phyloP scores from a whole-genome alignment of 2,113 vertebrate genomes.

The Etheostoma cragini region DNA sequence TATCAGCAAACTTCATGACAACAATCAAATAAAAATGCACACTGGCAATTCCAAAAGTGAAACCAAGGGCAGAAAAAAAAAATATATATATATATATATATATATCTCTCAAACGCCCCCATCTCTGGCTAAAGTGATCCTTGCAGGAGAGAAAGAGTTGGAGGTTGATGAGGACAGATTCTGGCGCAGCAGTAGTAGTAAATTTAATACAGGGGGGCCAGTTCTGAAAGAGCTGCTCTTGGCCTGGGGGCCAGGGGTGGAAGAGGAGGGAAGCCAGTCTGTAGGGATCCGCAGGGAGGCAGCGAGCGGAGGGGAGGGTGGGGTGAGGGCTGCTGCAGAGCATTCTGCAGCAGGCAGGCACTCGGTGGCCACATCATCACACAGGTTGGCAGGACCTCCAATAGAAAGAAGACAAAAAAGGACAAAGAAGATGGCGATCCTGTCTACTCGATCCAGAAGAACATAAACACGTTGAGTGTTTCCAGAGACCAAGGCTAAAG shows the following conservation, averaged over 20 bases:
- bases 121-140: slow-evolving; percentile 83
- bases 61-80: slow-evolving; percentile 28
- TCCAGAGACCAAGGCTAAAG: slow-evolving; percentile 79
- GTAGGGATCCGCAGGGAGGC: slow-evolving; percentile 59
- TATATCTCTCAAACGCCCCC: slow-evolving; percentile 72
- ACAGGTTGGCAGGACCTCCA: slow-evolving; percentile 79
- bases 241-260: slow-evolving; percentile 52
- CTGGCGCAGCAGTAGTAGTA: slow-evolving; percentile 82
- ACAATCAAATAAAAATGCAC: slow-evolving; percentile 69
- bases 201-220: slow-evolving; percentile 75
- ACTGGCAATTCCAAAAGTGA: slow-evolving; percentile 75
- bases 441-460: slow-evolving; percentile 75
- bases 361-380: slow-evolving; percentile 84
- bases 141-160: slow-evolving; percentile 78
- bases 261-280: slow-evolving; percentile 58
- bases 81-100: too few species aligned
- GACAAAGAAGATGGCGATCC: slow-evolving; percentile 46
- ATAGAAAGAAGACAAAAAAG: slow-evolving; percentile 32
- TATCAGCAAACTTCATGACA: slow-evolving; percentile 74
- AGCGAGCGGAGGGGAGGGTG: slow-evolving; percentile 27
- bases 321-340: slow-evolving; percentile 79
- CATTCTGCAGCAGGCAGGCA: slow-evolving; percentile 84
- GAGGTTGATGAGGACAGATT: slow-evolving; percentile 79
- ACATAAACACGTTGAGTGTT: slow-evolving; percentile 58
- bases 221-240: slow-evolving; percentile 80